A percentile compares a stretch with the other conserved stretches of the same genome.
Evolutionary conservation across 2,797 vertebrate species (phyloP).

Genomic region (Lithobates sylvaticus): DNA sequence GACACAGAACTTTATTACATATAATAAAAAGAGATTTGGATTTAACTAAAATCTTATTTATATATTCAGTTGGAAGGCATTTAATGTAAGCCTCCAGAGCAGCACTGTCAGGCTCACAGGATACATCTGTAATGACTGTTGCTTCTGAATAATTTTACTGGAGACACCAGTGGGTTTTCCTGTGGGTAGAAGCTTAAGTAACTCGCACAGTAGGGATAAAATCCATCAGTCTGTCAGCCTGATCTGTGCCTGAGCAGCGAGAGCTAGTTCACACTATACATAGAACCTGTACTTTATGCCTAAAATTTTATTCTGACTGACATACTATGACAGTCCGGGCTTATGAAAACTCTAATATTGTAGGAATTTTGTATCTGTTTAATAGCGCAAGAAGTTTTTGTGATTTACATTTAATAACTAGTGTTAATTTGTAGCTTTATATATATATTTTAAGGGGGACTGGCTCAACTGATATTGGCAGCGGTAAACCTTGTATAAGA

Average conservation of each 20-base stretch:
- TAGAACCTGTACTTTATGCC: not conserved
- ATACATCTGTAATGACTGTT: constrained; percentile 21
- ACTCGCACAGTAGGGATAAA: constrained; percentile 23
- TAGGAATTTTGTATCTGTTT: not conserved
- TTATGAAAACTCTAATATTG: not conserved
- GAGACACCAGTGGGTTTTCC: constrained; percentile 20
- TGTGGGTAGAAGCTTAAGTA: constrained; percentile 23
- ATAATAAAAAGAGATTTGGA: constrained; percentile 19
- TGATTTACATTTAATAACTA: too few species aligned
- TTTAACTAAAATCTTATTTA: not conserved
- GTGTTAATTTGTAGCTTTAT: too few species aligned
- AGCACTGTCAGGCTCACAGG: constrained; percentile 2
- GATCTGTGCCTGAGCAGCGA: constrained; percentile 22
- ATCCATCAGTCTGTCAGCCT: constrained; percentile 43
- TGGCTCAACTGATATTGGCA: too few species aligned
- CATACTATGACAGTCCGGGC: not conserved
- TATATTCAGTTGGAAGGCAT: not conserved
- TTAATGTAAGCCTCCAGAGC: constrained; percentile 41
- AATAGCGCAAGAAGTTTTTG: not conserved
- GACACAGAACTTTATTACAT: not conserved
- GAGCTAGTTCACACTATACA: constrained; percentile 2
- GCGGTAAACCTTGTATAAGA: too few species aligned
- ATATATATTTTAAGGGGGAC: too few species aligned
- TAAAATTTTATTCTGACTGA: constrained; percentile 9
- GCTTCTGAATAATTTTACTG: constrained; percentile 37